Percentiles rank a stretch among this genome's conserved stretches.
These are phyloP conservation scores for Neoseiulus cucumeris DNA, from an alignment of 1,140 invertebrate species.

Conservation along the genomic window DNA sequence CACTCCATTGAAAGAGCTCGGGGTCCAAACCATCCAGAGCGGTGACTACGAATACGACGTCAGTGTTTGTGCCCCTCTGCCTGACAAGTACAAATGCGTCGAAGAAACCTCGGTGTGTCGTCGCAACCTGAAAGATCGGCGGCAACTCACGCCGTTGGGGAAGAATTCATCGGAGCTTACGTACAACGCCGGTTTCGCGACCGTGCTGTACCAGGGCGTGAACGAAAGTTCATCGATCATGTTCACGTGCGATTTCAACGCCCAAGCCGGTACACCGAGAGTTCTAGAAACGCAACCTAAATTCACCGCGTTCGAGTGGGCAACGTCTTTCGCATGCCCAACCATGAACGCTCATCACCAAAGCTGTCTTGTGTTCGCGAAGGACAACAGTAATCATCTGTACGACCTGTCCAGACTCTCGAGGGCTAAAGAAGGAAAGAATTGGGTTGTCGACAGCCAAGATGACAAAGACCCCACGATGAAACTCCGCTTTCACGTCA, in stretches of 20 bases:
- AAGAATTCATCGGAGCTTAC: not conserved
- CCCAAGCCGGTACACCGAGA: slow-evolving; percentile 23
- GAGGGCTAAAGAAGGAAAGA: slow-evolving; percentile 22
- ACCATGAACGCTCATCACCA: slow-evolving; percentile 22
- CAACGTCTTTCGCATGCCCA: slow-evolving; percentile 26
- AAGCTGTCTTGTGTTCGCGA: slow-evolving; percentile 21
- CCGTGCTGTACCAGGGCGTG: not conserved
- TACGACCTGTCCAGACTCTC: slow-evolving; percentile 16
- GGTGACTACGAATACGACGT: slow-evolving; percentile 24
- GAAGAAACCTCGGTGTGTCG: not conserved
- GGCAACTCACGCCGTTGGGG: not conserved
- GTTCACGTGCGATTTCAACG: slow-evolving; percentile 26
- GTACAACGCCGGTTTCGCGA: not conserved
- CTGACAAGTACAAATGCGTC: slow-evolving; percentile 10
- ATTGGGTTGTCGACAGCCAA: slow-evolving; percentile 23
- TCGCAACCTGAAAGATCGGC: not conserved
- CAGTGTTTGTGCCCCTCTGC: slow-evolving; percentile 26
- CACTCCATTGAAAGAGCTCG: slow-evolving; percentile 20
- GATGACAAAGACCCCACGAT: slow-evolving; percentile 19
- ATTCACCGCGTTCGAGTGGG: slow-evolving; percentile 26
- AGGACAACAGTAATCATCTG: slow-evolving; percentile 25
- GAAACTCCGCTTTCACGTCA: slow-evolving; percentile 24
- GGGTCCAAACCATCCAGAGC: slow-evolving; percentile 18
- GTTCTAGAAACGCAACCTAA: slow-evolving; percentile 23
- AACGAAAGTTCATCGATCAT: slow-evolving; percentile 22